Evolutionary conservation across 2,113 vertebrate species (phyloP).

Genomic region (Gorsachius goisagi): DNA sequence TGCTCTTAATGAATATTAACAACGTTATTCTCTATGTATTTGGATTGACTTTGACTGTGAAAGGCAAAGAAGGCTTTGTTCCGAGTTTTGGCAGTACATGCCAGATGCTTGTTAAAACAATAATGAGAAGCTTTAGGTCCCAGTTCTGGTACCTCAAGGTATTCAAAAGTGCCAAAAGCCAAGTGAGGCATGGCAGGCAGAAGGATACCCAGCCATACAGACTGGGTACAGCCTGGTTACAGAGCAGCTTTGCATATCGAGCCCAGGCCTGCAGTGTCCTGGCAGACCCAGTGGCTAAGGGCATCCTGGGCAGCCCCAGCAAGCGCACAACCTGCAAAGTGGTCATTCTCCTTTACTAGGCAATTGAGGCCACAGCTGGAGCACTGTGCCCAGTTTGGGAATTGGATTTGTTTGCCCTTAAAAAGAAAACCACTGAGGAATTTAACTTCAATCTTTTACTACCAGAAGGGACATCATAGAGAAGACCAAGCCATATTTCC

Average conservation of each 20-base stretch:
- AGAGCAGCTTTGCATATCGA: fast-evolving
- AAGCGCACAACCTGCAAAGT: not conserved
- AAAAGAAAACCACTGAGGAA: not conserved
- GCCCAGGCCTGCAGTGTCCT: not conserved
- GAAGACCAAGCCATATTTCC: not conserved
- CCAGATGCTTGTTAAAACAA: not conserved
- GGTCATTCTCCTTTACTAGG: not conserved
- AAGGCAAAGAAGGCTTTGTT: not conserved
- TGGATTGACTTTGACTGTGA: not conserved
- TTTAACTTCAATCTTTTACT: not conserved
- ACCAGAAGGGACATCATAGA: not conserved
- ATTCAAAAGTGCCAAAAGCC: not conserved
- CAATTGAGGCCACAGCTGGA: not conserved
- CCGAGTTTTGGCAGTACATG: not conserved
- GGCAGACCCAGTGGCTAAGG: not conserved
- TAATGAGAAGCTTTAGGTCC: not conserved
- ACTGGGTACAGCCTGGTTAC: not conserved
- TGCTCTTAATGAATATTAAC: not conserved
- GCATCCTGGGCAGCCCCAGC: not conserved
- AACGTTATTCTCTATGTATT: not conserved
- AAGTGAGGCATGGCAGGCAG: not conserved
- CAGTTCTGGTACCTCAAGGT: not conserved
- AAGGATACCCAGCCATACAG: not conserved
- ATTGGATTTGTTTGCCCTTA: not conserved
- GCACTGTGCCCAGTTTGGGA: not conserved